Conservation (phyloP, 2,113 vertebrate species). For the Anser brachyrhynchus region DNA sequence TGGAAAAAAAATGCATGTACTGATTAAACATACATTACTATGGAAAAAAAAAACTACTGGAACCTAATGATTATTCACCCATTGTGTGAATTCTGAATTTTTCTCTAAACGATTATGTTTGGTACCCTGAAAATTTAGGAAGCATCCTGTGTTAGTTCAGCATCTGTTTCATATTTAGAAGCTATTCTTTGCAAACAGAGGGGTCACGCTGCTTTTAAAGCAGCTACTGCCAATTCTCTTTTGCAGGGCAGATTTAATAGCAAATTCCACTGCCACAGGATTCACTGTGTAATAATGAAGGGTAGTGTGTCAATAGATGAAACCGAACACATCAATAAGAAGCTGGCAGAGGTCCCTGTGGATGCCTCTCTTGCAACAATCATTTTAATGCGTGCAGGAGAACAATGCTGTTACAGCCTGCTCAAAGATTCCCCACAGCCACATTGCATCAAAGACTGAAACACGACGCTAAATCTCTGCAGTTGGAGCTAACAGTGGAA, state of each 20-base stretch:
- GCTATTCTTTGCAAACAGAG: not conserved
- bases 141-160: not conserved
- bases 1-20: not conserved
- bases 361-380: slow-evolving; percentile 35
- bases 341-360: slow-evolving; percentile 38
- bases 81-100: not conserved
- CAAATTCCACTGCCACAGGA: slow-evolving; percentile 52
- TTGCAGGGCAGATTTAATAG: slow-evolving; percentile 49
- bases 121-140: not conserved
- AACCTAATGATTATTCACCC: not conserved
- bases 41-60: not conserved
- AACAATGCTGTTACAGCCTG: slow-evolving; percentile 34
- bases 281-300: slow-evolving; percentile 36
- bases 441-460: slow-evolving; percentile 35
- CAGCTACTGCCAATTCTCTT: slow-evolving; percentile 29
- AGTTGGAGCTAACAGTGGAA: not conserved
- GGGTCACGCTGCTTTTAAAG: slow-evolving; percentile 34
- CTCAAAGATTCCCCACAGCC: slow-evolving; percentile 57
- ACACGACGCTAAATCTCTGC: not conserved
- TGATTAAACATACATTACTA: not conserved
- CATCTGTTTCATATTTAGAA: slow-evolving; percentile 56
- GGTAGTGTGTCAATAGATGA: slow-evolving; percentile 55
- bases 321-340: slow-evolving; percentile 63
- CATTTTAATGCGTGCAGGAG: not conserved
- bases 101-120: not conserved